Base-by-base conservation (phyloP, 2,797 vertebrate species). In the Melopsittacus undulatus region DNA sequence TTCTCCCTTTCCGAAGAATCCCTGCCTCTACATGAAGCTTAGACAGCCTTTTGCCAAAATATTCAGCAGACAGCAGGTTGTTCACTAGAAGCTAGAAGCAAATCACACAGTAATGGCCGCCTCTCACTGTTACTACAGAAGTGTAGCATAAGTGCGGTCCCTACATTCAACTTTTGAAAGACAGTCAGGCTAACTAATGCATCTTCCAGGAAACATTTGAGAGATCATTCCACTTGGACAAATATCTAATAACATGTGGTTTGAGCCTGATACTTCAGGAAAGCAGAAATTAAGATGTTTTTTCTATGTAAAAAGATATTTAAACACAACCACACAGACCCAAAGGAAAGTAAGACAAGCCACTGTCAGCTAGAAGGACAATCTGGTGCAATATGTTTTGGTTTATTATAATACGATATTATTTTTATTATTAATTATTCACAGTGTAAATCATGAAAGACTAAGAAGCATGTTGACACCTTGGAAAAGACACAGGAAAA, bases 361-460 rank as follows among this genome's bases (percentile, higher is more conserved):
- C 49, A 59, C 66, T 73, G 30, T 49, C 54, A 73, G 23, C 4
- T 34, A 51, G 34, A 52, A 91, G 87, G 83, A 78, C 66, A 67
- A 59, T 83, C 46, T 91, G 23, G n/a, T 87, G 69, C 9, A 63
- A 54, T 20, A 75, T 78, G 27, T 69, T 95, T 95, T 69, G 46
- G 57, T 90, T 90, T 89, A 87, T 92, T 93, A 79, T 91, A 81
- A 78, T 81, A 77, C 10, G 69, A 63, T 75, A 75, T 83, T 91
- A 85, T 92, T 91, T 91, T 96, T 92, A 78, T 92, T 94, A 69
- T 66, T 86, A 83, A 86, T 91, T 94, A 83, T 89, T 92, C 79
- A 75, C 36, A 76, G 36, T 46, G 18, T 93, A 93, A 90, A 83
- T 88, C 57, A 43, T 45, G 40, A 61, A 81, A 85, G 42, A 32